A percentile compares a stretch with the other conserved stretches of the same genome.
These are phyloP conservation scores for Andrena praecox DNA, from an alignment of 2,888 invertebrate genomes.

Conservation along the genomic window DNA sequence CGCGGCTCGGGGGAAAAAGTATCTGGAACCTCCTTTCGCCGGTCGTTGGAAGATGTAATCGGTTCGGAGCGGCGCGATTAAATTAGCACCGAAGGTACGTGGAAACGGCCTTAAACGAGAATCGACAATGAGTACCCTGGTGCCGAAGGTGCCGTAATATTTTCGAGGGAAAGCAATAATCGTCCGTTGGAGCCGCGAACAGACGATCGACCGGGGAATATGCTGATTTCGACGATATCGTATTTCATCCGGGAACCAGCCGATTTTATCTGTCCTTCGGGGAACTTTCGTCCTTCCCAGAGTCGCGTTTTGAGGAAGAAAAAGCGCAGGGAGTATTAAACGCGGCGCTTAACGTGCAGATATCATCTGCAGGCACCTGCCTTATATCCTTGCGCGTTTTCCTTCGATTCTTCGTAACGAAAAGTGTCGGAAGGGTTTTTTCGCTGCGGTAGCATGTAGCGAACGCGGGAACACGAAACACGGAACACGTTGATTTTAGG, in stretches of 20 bases:
- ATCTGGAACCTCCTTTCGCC: not conserved
- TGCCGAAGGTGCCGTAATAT: conserved; percentile 24
- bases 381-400: too few relatives aligned
- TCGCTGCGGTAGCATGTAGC: not conserved
- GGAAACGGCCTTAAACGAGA: conserved; percentile 23
- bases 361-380: too few relatives aligned
- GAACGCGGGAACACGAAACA: conserved; percentile 2
- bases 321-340: not conserved
- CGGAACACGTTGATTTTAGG: conserved; percentile 41
- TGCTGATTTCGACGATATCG: conserved; percentile 55
- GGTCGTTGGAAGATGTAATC: conserved; percentile 38
- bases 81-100: conserved; percentile 43
- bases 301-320: conserved; percentile 4
- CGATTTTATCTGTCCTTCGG: conserved; percentile 26
- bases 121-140: conserved; percentile 25
- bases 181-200: conserved; percentile 1
- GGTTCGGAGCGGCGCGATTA: conserved; percentile 32
- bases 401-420: not conserved
- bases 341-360: too few relatives aligned
- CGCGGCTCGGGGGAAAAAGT: conserved; percentile 6
- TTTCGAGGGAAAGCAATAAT: conserved; percentile 45
- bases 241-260: conserved; percentile 19
- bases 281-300: conserved; percentile 5
- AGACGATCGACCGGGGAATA: conserved; percentile 35
- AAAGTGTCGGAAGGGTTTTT: not conserved